These are phyloP conservation scores for Ginglymostoma cirratum DNA, from an alignment of 2,113 vertebrate species.

Conservation along the genomic window DNA sequence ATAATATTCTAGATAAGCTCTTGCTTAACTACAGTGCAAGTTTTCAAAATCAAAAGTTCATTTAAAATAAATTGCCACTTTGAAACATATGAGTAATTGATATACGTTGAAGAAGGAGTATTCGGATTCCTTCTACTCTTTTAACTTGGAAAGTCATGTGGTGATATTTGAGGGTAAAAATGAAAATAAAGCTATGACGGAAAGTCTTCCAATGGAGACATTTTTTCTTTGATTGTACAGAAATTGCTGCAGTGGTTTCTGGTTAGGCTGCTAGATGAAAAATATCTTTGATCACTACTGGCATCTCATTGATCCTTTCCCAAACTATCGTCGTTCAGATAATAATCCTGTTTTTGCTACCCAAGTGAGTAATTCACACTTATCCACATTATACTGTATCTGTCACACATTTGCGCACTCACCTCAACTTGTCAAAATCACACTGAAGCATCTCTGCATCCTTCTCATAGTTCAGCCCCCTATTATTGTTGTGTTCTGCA, in stretches of 20 bases:
- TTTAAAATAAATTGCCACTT: background rate
- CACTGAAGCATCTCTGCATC: too few species aligned
- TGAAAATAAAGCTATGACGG: background rate
- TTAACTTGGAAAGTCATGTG: background rate
- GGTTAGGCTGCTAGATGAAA: background rate
- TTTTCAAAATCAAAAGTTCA: background rate
- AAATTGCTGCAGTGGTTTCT: background rate
- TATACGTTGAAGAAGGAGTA: background rate
- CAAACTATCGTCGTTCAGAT: too few species aligned
- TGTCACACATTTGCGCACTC: too few species aligned
- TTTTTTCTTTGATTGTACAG: background rate
- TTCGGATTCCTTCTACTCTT: background rate
- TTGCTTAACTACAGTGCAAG: conserved; percentile 3
- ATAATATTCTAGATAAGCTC: background rate
- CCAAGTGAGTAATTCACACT: too few species aligned
- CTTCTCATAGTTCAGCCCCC: too few species aligned
- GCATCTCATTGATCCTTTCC: too few species aligned
- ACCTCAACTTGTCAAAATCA: too few species aligned
- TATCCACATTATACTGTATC: too few species aligned
- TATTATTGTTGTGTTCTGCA: background rate
- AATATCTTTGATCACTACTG: background rate
- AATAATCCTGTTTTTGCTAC: too few species aligned
- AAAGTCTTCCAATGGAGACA: background rate
- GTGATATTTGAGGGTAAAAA: background rate
- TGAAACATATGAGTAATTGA: background rate